Base-by-base conservation (phyloP, 2,888 invertebrate species). In the Aphidius colemani region DNA sequence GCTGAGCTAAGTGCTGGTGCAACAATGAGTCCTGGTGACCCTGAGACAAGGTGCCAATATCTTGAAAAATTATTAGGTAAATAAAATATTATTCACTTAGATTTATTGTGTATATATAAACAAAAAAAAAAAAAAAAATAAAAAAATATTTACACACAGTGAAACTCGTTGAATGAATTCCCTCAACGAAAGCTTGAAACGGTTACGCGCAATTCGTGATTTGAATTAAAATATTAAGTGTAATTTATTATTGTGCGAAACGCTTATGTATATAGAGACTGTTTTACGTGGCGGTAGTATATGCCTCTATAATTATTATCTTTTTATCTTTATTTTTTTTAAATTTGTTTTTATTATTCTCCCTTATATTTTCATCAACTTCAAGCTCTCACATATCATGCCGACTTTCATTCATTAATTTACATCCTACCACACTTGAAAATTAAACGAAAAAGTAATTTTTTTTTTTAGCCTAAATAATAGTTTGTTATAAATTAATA, bases 51-150 rank as follows among this genome's bases (percentile, higher is more conserved):
- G 76, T 86, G 85, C 78, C 84, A 85, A 72, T 86, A 86, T 77
- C 81, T 86, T 74, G 86, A 86, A 75, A 85, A 86, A 76, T 82
- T 86, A 70, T 79, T 86, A 69, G 85, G 86, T 86, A 81, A 83
- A 13, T 48, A 45, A 61, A 8, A 41, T 11, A 53, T 40, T 18
- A 41, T 53, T 7, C 11, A 50, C 46, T 58, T 11, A 58, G 63
- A 11, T n/a, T 49, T 9, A 58, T 45, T 44, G 10, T 39, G 7
- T 48, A 48, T 6, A 41, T 46, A 1, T 8, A 7, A 13, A 9
- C 18, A 51, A 60, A 41, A 40, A 44, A 11, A 10, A 18, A 10
- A 46, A 59, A 51, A 60, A 41, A 40, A 44, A 11, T 7, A 18
- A 10, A 46, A 59, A 30, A 30, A 30, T 30, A 30, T 30, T 30